These are phyloP conservation scores for Anableps anableps DNA, from an alignment of 2,797 vertebrate species.

Conservation along the genomic window DNA sequence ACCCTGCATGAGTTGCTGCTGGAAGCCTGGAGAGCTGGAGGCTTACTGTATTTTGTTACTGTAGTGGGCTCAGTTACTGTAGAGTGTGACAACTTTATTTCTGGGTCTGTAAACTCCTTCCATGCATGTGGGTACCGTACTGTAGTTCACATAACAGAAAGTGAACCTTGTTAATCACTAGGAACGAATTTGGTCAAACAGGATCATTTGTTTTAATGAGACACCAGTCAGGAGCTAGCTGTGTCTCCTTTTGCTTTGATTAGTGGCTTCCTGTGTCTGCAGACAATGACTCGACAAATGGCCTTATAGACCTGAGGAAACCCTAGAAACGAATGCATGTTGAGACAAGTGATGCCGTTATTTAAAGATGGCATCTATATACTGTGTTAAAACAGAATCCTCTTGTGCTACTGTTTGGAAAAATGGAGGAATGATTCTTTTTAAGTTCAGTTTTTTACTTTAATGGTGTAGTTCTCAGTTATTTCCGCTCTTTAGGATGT, in stretches of 20 bases:
- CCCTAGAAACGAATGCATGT: conserved; percentile 35
- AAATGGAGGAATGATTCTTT: neutral
- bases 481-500: neutral
- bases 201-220: conserved; percentile 1
- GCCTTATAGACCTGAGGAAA: conserved; percentile 14
- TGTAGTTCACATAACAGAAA: conserved; percentile 41
- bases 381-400: conserved; percentile 18
- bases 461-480: neutral
- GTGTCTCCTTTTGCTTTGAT: conserved; percentile 8
- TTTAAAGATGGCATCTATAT: conserved; percentile 63
- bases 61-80: conserved; percentile 53
- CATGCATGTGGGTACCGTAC: conserved; percentile 31
- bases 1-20: conserved; percentile 65
- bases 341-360: conserved; percentile 55
- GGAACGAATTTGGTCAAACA: neutral
- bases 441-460: neutral
- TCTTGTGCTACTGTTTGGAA: neutral
- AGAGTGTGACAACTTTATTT: conserved; percentile 50
- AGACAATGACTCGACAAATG: conserved; percentile 25
- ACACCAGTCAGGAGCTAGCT: neutral
- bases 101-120: conserved; percentile 52
- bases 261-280: neutral
- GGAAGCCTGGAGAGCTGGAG: conserved; percentile 10
- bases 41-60: conserved; percentile 64
- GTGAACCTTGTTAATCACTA: neutral